These are phyloP conservation scores for Danio choprae DNA, from an alignment of 2,797 vertebrate species.

Conservation along the genomic window DNA sequence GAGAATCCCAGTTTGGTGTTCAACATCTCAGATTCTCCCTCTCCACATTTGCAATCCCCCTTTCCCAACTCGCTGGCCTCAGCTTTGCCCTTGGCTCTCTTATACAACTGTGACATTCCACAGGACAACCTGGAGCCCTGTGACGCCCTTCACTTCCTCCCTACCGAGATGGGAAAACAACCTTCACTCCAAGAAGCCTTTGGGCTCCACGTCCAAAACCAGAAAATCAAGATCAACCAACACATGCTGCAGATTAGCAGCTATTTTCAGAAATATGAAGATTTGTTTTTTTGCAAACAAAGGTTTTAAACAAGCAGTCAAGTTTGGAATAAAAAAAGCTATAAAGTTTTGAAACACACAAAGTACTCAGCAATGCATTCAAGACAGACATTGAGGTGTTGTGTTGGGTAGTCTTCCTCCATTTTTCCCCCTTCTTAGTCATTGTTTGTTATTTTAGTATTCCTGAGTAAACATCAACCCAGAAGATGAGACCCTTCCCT, in stretches of 20 bases:
- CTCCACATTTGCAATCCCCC: background rate
- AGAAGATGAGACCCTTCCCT: slow-evolving; percentile 52
- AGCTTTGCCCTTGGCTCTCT: slow-evolving; percentile 68
- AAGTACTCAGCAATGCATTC: background rate
- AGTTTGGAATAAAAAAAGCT: background rate
- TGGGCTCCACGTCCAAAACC: background rate
- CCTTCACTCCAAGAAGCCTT: slow-evolving; percentile 40
- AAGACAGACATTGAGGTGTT: background rate
- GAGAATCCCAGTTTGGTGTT: background rate
- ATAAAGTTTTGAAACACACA: background rate
- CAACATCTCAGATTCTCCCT: background rate
- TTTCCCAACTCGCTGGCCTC: slow-evolving; percentile 37
- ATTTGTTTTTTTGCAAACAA: background rate
- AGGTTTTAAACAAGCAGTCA: background rate
- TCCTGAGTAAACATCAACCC: slow-evolving; percentile 54
- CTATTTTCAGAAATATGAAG: slow-evolving; percentile 8
- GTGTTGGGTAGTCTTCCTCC: background rate
- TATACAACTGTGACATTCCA: slow-evolving; percentile 69
- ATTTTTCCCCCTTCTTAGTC: background rate
- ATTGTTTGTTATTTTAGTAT: slow-evolving; percentile 61
- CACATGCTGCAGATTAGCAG: slow-evolving; percentile 19
- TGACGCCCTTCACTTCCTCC: slow-evolving; percentile 75
- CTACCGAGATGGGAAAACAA: slow-evolving; percentile 47
- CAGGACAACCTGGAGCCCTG: slow-evolving; percentile 69
- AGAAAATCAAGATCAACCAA: slow-evolving; percentile 27